Base-by-base conservation (phyloP, 2,797 vertebrate species). In the Crenuchus spilurus region DNA sequence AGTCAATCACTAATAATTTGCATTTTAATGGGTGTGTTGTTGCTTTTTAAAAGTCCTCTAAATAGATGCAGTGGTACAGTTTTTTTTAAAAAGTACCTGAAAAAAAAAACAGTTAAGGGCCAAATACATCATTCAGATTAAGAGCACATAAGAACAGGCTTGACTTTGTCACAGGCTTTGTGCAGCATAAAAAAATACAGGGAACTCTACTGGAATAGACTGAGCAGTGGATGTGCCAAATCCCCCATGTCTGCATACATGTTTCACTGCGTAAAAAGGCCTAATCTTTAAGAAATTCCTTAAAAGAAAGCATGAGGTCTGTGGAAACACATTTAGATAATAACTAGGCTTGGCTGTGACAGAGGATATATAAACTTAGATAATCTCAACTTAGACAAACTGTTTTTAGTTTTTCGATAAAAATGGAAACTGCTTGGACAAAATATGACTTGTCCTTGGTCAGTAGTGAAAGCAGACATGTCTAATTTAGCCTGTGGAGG, bases 381-480 rank as follows among this genome's bases (percentile, higher is more conserved):
- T 61, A 52, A 74, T 61, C 41, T 61, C n/a, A 60, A 74, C 20
- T 68, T 75, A 68, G 44, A 67, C 22, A 18, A 31, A 6, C 35
- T 26, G 28, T 42, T 75, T 48, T 75, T 61, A 61, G 44, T 18
- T 20, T 54, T 48, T 44, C 6, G 49, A 62, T 62, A 62, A 51
- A 60, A 74, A 69, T 69, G 73, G 73, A 69, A 75, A 61, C 24
- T 6, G 1, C 72, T 75, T 61, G 55, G 55, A 58, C 26, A 26
- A 24, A 64, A 22, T 24, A 30, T 58, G 60, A 41, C 35, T 33
- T 24, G 26, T 4, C 13, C 16, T 54, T 49, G 31, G 51, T 48
- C 62, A 22, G 10, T 1, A 62, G 57, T 54, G 42, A 69, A 69
- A 58, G 52, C 54, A 58, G 62, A 57, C 72, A 30, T 28, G 33